These are phyloP conservation scores for Lagorchestes hirsutus DNA, from an alignment of 2,797 vertebrate species.

Conservation along the genomic window DNA sequence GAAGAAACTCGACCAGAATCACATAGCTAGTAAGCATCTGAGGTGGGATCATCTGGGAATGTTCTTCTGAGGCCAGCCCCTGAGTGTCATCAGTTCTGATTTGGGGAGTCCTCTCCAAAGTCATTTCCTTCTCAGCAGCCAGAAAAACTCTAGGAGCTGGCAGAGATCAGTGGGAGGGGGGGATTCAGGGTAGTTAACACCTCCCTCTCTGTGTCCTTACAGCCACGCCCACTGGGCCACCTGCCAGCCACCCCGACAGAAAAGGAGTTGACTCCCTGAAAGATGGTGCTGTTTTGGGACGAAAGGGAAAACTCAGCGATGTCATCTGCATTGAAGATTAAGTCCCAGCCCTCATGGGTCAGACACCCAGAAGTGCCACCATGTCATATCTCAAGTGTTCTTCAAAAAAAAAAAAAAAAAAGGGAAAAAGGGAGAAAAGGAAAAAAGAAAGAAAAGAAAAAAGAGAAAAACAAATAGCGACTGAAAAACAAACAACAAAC, in stretches of 20 bases:
- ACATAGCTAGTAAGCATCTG: neutral
- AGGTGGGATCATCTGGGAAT: neutral
- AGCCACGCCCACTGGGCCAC: slow-evolving; percentile 89
- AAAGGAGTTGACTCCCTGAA: slow-evolving; percentile 87
- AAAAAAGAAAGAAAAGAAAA: neutral
- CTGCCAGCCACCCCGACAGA: slow-evolving; percentile 88
- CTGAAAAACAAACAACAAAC: neutral
- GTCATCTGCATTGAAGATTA: slow-evolving; percentile 90
- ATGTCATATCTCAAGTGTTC: slow-evolving; percentile 67
- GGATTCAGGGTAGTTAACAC: neutral
- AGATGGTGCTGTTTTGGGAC: slow-evolving; percentile 87
- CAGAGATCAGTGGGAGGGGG: neutral
- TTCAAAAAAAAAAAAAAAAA: slow-evolving; percentile 57
- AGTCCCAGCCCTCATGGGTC: slow-evolving; percentile 52
- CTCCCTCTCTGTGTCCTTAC: neutral
- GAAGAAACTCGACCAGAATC: neutral
- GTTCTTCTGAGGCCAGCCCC: neutral
- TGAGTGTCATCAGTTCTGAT: neutral
- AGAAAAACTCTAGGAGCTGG: neutral
- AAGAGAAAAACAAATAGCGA: neutral
- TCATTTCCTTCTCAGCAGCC: neutral
- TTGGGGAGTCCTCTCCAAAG: neutral
- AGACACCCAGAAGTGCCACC: slow-evolving; percentile 59
- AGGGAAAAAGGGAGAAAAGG: neutral
- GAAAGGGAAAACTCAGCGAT: slow-evolving; percentile 86